Base-by-base conservation (phyloP, 1,140 invertebrate species). In the Xylocopa sonorina region DNA sequence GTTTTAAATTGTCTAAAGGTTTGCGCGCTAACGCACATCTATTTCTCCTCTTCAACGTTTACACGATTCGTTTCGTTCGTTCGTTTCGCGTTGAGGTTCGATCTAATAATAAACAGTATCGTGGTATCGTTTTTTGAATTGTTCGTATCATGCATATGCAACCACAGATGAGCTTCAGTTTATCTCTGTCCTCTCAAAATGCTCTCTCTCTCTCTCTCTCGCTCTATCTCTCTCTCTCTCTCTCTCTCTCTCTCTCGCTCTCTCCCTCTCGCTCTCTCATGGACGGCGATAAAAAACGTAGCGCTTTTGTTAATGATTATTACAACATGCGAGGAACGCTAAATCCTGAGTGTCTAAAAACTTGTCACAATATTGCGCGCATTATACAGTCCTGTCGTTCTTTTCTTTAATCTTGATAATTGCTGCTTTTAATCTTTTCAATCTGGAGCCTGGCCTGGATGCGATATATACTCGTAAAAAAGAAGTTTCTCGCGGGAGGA, bases 241-340 rank as follows among this genome's bases (percentile, higher is more conserved):
- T n/a, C n/a, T n/a, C n/a, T n/a, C n/a, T n/a, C n/a, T n/a, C n/a
- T n/a, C n/a, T n/a, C n/a, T n/a, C n/a, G n/a, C n/a, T n/a, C n/a
- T n/a, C n/a, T n/a, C n/a, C n/a, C n/a, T n/a, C n/a, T n/a, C n/a
- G n/a, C n/a, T n/a, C n/a, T 79, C 57, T 73, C 71, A 84, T 86
- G 85, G 87, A 89, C 87, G 85, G 87, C 82, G 82, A 88, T 89
- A 88, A 87, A 87, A 88, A 89, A 89, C 69, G 81, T 66, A 77
- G 80, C 72, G 72, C 60, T 75, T 82, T 80, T 82, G 83, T 80
- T 83, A 82, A 53, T 60, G 77, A 86, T 86, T 81, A 71, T 81
- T 82, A 78, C 71, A 74, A 89, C 78, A 82, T 82, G 81, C 81
- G 85, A 83, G 73, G 72, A 88, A 89, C 86, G 79, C 82, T 83